Conservation (phyloP, 2,888 invertebrate species). For the Hydroisotoma schaefferi region DNA sequence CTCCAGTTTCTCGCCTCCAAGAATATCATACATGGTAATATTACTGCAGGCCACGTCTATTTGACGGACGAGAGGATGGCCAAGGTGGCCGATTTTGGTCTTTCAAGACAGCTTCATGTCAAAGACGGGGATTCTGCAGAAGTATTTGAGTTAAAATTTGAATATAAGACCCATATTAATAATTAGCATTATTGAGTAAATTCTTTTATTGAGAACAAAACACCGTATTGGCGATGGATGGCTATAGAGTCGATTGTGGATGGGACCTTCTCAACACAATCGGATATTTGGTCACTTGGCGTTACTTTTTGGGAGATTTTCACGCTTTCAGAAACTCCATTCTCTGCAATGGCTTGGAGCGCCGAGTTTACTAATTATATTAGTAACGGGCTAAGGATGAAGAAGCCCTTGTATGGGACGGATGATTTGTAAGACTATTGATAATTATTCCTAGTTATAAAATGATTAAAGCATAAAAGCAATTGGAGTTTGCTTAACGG, state of each 20-base stretch:
- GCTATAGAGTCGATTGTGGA: neutral
- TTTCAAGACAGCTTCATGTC: neutral
- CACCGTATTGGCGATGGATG: neutral
- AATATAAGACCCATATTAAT: no score
- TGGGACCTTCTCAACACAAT: neutral
- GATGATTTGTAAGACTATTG: neutral
- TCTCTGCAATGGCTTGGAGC: neutral
- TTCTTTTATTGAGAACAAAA: no score
- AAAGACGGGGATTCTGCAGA: no score
- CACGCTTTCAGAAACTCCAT: neutral
- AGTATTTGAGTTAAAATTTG: no score
- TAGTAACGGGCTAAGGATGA: neutral
- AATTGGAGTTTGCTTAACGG: no score
- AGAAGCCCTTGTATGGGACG: neutral
- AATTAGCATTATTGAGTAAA: no score
- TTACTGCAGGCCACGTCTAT: neutral
- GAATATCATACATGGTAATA: neutral
- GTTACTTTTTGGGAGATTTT: constrained; percentile 6
- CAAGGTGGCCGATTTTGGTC: neutral
- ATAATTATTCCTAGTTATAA: neutral
- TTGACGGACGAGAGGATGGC: neutral
- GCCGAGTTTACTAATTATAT: neutral
- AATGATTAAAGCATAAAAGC: neutral
- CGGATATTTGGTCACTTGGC: neutral
- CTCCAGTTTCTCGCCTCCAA: neutral